These are phyloP conservation scores for Bubo scandiacus DNA, from an alignment of 2,113 vertebrate genomes.

Conservation along the genomic window DNA sequence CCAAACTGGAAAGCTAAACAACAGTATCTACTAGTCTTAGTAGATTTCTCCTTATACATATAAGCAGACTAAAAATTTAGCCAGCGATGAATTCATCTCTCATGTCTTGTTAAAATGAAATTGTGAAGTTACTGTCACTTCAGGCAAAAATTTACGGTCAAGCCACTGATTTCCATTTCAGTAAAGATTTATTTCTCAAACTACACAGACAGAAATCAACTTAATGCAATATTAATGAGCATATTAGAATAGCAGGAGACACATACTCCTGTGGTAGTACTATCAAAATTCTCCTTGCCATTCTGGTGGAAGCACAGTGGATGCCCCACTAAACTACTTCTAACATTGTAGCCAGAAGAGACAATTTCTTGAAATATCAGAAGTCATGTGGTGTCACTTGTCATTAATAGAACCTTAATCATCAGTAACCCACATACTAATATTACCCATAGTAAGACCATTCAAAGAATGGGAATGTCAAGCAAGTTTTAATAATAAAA, in stretches of 20 bases:
- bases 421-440: background rate
- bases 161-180: background rate
- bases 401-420: background rate
- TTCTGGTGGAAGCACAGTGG: too few relatives aligned
- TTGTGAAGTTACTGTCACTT: background rate
- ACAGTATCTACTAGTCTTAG: background rate
- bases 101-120: background rate
- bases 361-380: too few relatives aligned
- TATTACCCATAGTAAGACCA: background rate
- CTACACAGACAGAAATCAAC: background rate
- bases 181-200: background rate
- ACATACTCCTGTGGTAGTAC: too few relatives aligned
- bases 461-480: background rate
- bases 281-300: too few relatives aligned
- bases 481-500: background rate
- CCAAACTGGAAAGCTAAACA: background rate
- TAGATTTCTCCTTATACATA: background rate
- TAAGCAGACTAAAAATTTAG: background rate
- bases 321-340: too few relatives aligned
- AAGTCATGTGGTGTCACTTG: background rate
- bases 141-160: background rate
- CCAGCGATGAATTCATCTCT: background rate
- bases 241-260: too few relatives aligned
- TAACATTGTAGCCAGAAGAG: too few relatives aligned
- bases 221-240: background rate